A percentile compares a stretch with the other conserved stretches of the same genome.
These are phyloP conservation scores for Elmis aenea DNA, from an alignment of 2,888 invertebrate genomes.

Conservation along the genomic window DNA sequence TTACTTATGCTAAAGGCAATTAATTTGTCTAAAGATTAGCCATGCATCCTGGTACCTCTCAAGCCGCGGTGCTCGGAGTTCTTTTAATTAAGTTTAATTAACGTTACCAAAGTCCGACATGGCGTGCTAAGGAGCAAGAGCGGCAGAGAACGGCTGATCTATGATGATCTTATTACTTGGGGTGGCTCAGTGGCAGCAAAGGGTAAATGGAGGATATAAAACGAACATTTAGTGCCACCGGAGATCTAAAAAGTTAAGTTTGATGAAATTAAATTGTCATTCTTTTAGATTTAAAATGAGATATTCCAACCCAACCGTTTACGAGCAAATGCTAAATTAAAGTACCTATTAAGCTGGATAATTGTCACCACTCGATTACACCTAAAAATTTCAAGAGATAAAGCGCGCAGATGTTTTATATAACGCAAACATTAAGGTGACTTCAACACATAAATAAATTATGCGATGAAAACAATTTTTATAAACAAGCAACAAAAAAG, in stretches of 20 bases:
- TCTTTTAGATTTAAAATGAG: constrained; percentile 31
- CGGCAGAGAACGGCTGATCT: constrained; percentile 29
- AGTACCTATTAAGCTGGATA: constrained; percentile 24
- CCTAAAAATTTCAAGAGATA: constrained; percentile 6
- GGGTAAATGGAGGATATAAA: constrained; percentile 39
- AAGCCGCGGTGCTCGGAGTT: constrained; percentile 39
- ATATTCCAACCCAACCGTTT: constrained; percentile 23
- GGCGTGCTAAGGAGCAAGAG: constrained; percentile 34
- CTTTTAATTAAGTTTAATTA: constrained; percentile 52
- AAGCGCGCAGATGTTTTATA: not conserved
- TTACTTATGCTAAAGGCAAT: constrained; percentile 47
- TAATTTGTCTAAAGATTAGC: constrained; percentile 50
- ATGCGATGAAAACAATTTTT: too few species aligned
- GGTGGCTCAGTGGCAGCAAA: constrained; percentile 27
- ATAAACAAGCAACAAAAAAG: too few species aligned
- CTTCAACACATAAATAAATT: too few species aligned
- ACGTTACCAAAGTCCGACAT: constrained; percentile 49
- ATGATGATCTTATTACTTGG: constrained; percentile 39
- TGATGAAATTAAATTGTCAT: constrained; percentile 40
- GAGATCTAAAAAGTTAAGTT: constrained; percentile 38
- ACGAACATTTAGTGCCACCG: constrained; percentile 32
- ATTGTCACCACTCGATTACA: constrained; percentile 19
- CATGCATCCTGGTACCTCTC: constrained; percentile 46
- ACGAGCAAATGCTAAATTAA: constrained; percentile 25
- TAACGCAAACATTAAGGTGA: too few species aligned